These are phyloP conservation scores for Drosophila formosana DNA, from an alignment of 2,888 invertebrate species.

Conservation along the genomic window DNA sequence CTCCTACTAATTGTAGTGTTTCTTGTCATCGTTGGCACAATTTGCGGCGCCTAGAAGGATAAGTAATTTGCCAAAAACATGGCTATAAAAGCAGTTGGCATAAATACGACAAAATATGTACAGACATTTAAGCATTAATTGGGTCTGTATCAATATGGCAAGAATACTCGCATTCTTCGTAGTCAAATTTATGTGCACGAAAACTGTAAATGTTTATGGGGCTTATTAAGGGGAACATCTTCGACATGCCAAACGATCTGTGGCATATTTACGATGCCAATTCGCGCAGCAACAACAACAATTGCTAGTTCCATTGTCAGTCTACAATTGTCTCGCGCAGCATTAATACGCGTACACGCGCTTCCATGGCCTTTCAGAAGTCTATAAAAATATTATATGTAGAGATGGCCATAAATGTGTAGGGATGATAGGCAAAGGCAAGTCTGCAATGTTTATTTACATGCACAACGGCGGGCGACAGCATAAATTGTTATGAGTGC, in stretches of 20 bases:
- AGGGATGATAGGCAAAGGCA: constrained; percentile 22
- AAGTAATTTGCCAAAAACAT: constrained; percentile 29
- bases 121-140: constrained; percentile 47
- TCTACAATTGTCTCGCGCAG: constrained; percentile 59
- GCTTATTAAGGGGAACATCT: constrained; percentile 45
- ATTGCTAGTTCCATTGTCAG: constrained; percentile 30
- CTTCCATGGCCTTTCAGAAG: constrained; percentile 27
- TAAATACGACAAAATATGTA: constrained; percentile 27
- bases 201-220: constrained; percentile 58
- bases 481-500: constrained; percentile 47
- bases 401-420: constrained; percentile 47
- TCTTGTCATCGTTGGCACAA: not conserved
- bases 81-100: constrained; percentile 35
- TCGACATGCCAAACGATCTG: constrained; percentile 40
- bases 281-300: constrained; percentile 26
- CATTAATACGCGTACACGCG: constrained; percentile 30
- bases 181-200: constrained; percentile 44
- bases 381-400: constrained; percentile 65
- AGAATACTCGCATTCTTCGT: constrained; percentile 20
- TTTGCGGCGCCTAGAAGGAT: constrained; percentile 22
- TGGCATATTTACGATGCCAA: constrained; percentile 59
- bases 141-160: constrained; percentile 48
- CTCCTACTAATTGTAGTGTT: not conserved
- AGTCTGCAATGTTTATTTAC: constrained; percentile 39
- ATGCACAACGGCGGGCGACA: constrained; percentile 42